Percentiles rank a stretch among this genome's conserved stretches.
Evolutionary conservation across 1,140 invertebrate species (phyloP).

Genomic region (Caenorhabditis remanei): DNA sequence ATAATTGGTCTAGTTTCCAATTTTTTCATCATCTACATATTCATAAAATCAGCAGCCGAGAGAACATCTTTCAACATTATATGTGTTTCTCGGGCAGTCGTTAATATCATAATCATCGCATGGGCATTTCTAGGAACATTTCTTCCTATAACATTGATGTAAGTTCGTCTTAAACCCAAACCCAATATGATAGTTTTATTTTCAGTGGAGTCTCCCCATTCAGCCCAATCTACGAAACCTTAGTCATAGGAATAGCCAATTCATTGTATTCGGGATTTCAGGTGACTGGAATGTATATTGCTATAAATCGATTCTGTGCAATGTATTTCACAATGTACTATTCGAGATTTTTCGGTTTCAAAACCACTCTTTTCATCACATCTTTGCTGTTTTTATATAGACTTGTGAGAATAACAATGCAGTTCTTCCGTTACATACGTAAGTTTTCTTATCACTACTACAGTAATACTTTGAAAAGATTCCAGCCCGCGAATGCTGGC

Average conservation of each 20-base stretch:
- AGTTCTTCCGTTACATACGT: slow-evolving; percentile 7
- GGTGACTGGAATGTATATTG: slow-evolving; percentile 9
- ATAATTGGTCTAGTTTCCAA: neutral
- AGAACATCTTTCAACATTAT: slow-evolving; percentile 39
- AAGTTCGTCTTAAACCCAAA: neutral
- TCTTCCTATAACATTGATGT: neutral
- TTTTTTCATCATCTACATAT: slow-evolving; percentile 10
- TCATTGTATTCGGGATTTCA: slow-evolving; percentile 9
- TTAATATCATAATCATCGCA: neutral
- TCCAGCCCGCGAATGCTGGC: slow-evolving; percentile 18
- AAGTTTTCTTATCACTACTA: neutral
- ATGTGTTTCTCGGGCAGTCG: slow-evolving; percentile 2
- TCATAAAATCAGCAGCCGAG: neutral
- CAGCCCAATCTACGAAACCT: neutral
- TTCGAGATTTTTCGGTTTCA: neutral
- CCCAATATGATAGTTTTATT: neutral
- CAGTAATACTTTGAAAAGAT: neutral
- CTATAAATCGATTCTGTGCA: slow-evolving; percentile 12
- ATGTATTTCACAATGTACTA: slow-evolving; percentile 8
- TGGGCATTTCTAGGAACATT: slow-evolving; percentile 1
- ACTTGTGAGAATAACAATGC: neutral
- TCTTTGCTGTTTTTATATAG: neutral
- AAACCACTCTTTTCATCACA: neutral
- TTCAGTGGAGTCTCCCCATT: neutral
- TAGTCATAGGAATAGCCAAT: neutral